These are phyloP conservation scores for Tinamus guttatus DNA, from an alignment of 2,113 vertebrate species.

Conservation along the genomic window DNA sequence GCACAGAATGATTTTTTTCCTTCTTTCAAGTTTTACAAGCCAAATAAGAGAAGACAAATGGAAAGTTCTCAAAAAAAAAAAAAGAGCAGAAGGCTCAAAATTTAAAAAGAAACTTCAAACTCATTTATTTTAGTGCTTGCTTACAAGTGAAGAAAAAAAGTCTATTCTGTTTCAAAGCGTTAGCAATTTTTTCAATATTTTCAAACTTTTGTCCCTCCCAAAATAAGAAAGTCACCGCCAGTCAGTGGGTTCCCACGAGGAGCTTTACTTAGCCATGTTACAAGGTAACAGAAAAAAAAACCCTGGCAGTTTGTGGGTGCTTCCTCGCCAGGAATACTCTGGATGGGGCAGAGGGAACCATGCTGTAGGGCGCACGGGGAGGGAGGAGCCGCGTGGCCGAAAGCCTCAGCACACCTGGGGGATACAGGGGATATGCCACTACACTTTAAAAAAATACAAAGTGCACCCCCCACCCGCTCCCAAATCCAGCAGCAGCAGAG, in stretches of 20 bases:
- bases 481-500: too few species aligned
- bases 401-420: accelerated
- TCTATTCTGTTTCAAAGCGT: not conserved
- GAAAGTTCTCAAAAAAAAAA: not conserved
- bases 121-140: accelerated
- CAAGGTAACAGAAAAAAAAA: too few species aligned
- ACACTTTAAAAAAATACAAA: too few species aligned
- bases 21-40: not conserved
- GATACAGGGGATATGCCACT: accelerated
- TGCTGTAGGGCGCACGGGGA: too few species aligned
- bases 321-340: not conserved
- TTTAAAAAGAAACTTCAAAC: too few species aligned
- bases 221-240: too few species aligned
- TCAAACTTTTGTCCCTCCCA: not conserved
- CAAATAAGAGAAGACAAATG: not conserved
- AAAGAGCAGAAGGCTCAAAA: accelerated
- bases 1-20: accelerated
- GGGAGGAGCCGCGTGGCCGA: not conserved
- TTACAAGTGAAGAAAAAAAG: accelerated
- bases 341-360: too few species aligned
- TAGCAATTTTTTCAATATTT: accelerated
- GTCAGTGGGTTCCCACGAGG: not conserved
- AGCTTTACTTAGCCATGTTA: accelerated
- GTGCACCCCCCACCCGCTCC: too few species aligned
- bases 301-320: not conserved